These are phyloP conservation scores for Lepidothrix coronata DNA, from an alignment of 2,113 vertebrate species.

Conservation along the genomic window DNA sequence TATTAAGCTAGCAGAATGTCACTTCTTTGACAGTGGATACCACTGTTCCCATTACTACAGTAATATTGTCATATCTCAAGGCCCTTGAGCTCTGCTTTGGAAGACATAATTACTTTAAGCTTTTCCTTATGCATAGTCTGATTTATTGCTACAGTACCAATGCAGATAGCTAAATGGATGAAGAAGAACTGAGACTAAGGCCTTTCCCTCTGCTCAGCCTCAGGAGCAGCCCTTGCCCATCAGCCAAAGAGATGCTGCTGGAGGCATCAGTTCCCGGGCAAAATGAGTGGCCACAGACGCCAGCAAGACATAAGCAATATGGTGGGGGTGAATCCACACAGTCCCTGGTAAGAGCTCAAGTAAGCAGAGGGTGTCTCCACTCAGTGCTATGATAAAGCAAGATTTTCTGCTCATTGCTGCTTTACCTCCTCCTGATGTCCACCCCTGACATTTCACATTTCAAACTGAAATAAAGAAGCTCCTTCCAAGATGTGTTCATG, in stretches of 20 bases:
- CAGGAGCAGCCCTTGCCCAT: neutral
- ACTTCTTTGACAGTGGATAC: neutral
- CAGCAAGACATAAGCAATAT: neutral
- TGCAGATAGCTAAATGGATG: neutral
- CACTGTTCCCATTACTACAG: neutral
- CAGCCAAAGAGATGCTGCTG: neutral
- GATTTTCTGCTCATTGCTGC: neutral
- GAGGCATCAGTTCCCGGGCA: too few species aligned
- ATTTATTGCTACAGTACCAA: neutral
- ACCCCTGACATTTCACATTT: neutral
- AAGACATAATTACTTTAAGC: neutral
- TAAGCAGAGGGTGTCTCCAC: neutral
- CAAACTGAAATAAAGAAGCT: neutral
- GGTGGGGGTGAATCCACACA: neutral
- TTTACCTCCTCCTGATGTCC: neutral
- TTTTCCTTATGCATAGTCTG: neutral
- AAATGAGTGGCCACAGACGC: neutral
- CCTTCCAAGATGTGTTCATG: accelerated
- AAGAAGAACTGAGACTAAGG: neutral
- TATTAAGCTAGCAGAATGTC: neutral
- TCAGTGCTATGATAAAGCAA: neutral
- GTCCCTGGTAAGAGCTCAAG: neutral
- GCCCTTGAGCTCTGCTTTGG: neutral
- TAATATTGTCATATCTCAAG: neutral
- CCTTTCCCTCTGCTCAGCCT: neutral